Conservation (phyloP, 2,113 vertebrate species). For the Baryphthengus martii region DNA sequence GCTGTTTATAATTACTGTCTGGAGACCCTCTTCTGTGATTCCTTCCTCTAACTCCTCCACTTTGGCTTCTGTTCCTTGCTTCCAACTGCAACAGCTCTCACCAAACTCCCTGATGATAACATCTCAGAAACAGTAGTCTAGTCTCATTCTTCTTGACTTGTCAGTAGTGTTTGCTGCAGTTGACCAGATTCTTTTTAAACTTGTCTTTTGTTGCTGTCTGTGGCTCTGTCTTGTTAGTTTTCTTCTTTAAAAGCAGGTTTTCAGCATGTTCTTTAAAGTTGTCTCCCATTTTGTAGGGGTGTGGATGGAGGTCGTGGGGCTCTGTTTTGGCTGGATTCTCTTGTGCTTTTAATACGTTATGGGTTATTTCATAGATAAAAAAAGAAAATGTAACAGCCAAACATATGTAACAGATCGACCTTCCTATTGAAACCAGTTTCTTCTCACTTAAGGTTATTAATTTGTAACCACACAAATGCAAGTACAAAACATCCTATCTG, state of each 20-base stretch:
- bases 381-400: background rate
- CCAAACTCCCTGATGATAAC: constrained; percentile 47
- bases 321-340: background rate
- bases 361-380: background rate
- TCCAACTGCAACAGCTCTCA: constrained; percentile 43
- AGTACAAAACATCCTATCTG: background rate
- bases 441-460: background rate
- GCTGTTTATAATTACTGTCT: constrained; percentile 53
- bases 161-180: constrained; percentile 10
- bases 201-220: background rate
- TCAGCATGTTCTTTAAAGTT: background rate
- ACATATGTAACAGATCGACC: background rate
- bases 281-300: background rate
- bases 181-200: background rate
- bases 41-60: constrained; percentile 34
- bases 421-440: background rate
- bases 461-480: background rate
- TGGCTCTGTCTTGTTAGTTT: background rate
- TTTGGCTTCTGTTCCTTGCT: constrained; percentile 53
- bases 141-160: constrained; percentile 39
- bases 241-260: background rate
- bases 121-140: constrained; percentile 59
- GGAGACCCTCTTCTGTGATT: constrained; percentile 36
- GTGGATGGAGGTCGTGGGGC: background rate
- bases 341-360: background rate